Evolutionary conservation across 2,888 invertebrate genomes (phyloP).

Genomic region (Pseudanteris insignis): DNA sequence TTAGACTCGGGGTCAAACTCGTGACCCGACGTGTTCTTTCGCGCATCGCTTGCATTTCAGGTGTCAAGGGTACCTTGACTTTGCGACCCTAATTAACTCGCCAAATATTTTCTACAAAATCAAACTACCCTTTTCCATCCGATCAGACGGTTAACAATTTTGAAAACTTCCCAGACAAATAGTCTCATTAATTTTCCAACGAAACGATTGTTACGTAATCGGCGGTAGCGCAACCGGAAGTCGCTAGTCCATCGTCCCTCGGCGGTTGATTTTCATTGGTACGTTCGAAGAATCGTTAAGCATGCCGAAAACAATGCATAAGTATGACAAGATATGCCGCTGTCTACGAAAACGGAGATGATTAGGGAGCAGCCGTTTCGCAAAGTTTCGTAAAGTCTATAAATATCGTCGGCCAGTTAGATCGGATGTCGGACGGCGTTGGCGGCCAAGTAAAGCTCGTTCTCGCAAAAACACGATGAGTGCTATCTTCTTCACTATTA

Average conservation of each 20-base stretch:
- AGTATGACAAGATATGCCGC: constrained; percentile 29
- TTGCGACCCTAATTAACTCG: constrained; percentile 9
- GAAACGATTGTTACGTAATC: no score
- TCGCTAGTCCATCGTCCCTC: not conserved
- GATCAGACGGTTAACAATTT: no score
- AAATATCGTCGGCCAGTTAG: constrained; percentile 62
- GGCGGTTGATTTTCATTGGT: not conserved
- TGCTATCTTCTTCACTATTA: constrained; percentile 31
- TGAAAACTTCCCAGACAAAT: no score
- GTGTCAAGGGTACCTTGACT: constrained; percentile 39
- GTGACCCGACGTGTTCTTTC: constrained; percentile 14
- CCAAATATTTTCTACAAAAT: no score
- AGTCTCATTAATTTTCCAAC: no score
- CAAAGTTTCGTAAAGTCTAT: constrained; percentile 64
- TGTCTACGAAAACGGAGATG: constrained; percentile 44
- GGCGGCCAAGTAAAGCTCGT: constrained; percentile 66
- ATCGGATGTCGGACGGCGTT: constrained; percentile 65
- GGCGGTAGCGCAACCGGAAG: constrained; percentile 5
- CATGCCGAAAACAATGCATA: constrained; percentile 13
- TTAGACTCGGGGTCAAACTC: constrained; percentile 26
- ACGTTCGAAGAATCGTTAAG: constrained; percentile 4
- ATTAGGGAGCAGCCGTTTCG: constrained; percentile 51
- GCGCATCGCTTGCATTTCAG: constrained; percentile 21
- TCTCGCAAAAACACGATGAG: constrained; percentile 49
- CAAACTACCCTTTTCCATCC: no score